A percentile compares a stretch with the other conserved stretches of the same genome.
Evolutionary conservation across 2,888 invertebrate genomes (phyloP).

Genomic region (Drosophila kambysellisi): DNA sequence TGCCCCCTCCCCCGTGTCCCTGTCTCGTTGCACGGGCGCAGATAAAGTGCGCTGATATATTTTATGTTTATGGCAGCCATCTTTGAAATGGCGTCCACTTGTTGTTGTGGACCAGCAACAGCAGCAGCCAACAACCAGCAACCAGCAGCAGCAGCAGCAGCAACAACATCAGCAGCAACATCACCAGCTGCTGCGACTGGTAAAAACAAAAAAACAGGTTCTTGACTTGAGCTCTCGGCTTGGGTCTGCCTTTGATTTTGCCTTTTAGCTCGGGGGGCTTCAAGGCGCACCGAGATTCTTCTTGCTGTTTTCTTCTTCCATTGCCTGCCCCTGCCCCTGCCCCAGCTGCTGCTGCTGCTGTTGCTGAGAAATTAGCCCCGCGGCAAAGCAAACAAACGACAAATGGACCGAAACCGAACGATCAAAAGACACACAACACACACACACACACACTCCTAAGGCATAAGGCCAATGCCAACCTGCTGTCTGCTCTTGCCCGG

Average conservation of each 20-base stretch:
- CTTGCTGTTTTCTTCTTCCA: constrained; percentile 37
- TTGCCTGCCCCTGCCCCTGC: constrained; percentile 9
- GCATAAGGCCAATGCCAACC: constrained; percentile 26
- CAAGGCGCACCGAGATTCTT: constrained; percentile 70
- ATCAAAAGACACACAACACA: constrained; percentile 76
- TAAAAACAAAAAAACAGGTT: constrained; percentile 44
- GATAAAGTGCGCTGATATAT: constrained; percentile 71
- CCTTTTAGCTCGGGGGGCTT: constrained; percentile 46
- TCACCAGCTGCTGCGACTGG: constrained; percentile 44
- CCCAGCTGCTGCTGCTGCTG: constrained; percentile 18
- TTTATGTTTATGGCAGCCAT: constrained; percentile 79
- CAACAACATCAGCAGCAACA: constrained; percentile 42
- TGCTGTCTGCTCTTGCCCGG: constrained; percentile 29
- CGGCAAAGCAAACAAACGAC: constrained; percentile 81
- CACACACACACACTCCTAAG: background rate
- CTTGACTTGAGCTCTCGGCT: constrained; percentile 33
- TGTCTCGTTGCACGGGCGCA: constrained; percentile 18
- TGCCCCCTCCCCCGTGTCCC: background rate
- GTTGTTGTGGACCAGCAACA: constrained; percentile 65
- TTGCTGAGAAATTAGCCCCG: constrained; percentile 74
- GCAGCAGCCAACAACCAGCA: constrained; percentile 35
- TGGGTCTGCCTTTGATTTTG: constrained; percentile 27
- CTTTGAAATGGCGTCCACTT: constrained; percentile 79
- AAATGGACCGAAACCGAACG: constrained; percentile 81
- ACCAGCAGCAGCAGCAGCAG: constrained; percentile 28